These are phyloP conservation scores for Asarcornis scutulata DNA, from an alignment of 2,113 vertebrate species.

Conservation along the genomic window DNA sequence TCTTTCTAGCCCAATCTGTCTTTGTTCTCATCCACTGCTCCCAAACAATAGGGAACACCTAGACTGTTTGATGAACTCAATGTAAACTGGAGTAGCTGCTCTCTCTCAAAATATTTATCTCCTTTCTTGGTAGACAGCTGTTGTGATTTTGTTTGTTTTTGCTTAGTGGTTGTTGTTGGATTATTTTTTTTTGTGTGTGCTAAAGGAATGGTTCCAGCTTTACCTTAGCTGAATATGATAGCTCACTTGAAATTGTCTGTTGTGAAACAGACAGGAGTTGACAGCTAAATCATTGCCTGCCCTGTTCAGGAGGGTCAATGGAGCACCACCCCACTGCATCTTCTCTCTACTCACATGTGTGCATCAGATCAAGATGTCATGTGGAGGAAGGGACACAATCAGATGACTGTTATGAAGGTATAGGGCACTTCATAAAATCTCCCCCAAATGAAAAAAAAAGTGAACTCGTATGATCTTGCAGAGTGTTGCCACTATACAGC, in stretches of 20 bases:
- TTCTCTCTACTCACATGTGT: not conserved
- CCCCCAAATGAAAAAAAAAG: not conserved
- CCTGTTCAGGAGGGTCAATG: not conserved
- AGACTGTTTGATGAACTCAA: slow-evolving; percentile 44
- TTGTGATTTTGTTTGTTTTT: not conserved
- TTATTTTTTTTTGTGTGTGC: not conserved
- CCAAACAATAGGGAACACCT: slow-evolving; percentile 53
- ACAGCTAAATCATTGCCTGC: not conserved
- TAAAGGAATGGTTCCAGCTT: not conserved
- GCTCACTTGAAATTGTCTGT: not conserved
- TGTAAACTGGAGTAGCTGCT: not conserved
- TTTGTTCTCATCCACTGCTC: slow-evolving; percentile 56
- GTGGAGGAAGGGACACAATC: not conserved
- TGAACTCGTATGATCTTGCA: not conserved
- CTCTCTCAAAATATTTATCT: not conserved
- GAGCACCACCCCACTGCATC: not conserved
- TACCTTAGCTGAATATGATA: not conserved
- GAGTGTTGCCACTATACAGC: not conserved
- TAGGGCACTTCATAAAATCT: not conserved
- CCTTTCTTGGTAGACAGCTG: not conserved
- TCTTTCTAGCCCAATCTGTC: slow-evolving; percentile 65
- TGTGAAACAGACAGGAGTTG: not conserved
- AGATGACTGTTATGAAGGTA: not conserved
- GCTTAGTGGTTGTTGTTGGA: not conserved
- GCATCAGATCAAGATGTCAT: not conserved